Percentiles rank a stretch among this genome's conserved stretches.
Conservation (phyloP, 2,888 invertebrate species). For the Caenorhabditis sp. region DNA sequence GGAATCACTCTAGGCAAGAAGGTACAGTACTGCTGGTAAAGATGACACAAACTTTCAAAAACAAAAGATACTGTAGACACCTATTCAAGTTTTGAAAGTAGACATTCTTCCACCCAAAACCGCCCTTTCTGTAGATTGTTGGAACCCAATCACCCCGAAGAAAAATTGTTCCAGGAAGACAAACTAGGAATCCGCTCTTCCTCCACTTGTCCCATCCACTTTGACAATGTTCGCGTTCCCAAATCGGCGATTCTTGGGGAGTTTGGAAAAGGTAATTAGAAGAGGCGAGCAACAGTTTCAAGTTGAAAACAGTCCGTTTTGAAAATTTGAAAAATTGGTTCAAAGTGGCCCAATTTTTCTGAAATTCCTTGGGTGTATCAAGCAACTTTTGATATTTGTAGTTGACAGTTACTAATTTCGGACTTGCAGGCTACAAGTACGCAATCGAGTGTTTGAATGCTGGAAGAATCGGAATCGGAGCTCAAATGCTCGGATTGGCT, state of each 20-base stretch:
- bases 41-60: too few species aligned
- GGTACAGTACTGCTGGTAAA: too few species aligned
- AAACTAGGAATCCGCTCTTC: conserved; percentile 89
- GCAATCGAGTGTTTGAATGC: conserved; percentile 96
- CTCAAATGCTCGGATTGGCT: conserved; percentile 91
- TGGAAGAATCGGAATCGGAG: conserved; percentile 87
- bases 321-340: too few species aligned
- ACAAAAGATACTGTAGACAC: too few species aligned
- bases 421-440: conserved; percentile 90
- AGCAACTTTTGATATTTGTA: too few species aligned
- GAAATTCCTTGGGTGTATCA: too few species aligned
- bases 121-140: too few species aligned
- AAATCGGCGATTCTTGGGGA: conserved; percentile 82
- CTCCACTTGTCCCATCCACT: conserved; percentile 94
- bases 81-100: too few species aligned
- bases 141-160: background rate
- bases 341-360: too few species aligned
- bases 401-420: background rate
- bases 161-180: conserved; percentile 87
- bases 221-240: conserved; percentile 92
- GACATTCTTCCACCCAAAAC: too few species aligned
- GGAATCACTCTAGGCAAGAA: conserved; percentile 90
- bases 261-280: conserved; percentile 79
- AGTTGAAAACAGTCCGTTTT: too few species aligned
- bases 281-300: too few species aligned